phyloP scores from a whole-genome alignment of 2,888 invertebrate genomes.

The Aquatica leii region DNA sequence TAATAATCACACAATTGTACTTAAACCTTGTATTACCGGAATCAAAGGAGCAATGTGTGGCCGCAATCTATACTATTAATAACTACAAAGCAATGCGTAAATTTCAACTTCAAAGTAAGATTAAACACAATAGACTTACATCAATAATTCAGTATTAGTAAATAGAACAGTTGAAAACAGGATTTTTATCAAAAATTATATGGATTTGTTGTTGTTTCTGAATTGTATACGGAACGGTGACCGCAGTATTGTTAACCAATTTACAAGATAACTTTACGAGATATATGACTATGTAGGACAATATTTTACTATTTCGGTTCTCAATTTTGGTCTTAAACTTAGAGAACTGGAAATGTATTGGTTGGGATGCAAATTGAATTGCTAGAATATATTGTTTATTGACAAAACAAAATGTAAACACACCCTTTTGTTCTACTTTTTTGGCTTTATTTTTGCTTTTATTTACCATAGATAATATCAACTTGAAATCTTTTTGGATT shows the following conservation, averaged over 20 bases:
- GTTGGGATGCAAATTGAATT: slow-evolving; percentile 53
- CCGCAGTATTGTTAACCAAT: slow-evolving; percentile 53
- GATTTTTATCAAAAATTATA: neutral
- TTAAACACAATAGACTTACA: too few species aligned
- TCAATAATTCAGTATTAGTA: too few species aligned
- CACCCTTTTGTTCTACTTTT: slow-evolving; percentile 19
- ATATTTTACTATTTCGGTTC: slow-evolving; percentile 52
- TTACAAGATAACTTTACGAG: slow-evolving; percentile 52
- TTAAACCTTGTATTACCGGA: too few species aligned
- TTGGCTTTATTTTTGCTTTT: neutral
- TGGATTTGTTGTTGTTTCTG: slow-evolving; percentile 26
- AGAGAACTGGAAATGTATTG: slow-evolving; percentile 50
- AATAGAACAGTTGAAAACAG: too few species aligned
- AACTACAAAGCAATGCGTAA: too few species aligned
- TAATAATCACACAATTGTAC: too few species aligned
- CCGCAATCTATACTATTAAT: too few species aligned
- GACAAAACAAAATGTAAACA: slow-evolving; percentile 21
- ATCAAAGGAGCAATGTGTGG: too few species aligned
- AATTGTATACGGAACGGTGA: slow-evolving; percentile 45
- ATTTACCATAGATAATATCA: neutral
- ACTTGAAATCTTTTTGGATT: neutral
- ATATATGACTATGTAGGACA: slow-evolving; percentile 46
- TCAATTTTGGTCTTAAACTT: slow-evolving; percentile 50
- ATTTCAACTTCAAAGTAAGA: too few species aligned
- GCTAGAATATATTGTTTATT: slow-evolving; percentile 51